phyloP scores from a whole-genome alignment of 2,113 vertebrate genomes.

The Anolis carolinensis region DNA sequence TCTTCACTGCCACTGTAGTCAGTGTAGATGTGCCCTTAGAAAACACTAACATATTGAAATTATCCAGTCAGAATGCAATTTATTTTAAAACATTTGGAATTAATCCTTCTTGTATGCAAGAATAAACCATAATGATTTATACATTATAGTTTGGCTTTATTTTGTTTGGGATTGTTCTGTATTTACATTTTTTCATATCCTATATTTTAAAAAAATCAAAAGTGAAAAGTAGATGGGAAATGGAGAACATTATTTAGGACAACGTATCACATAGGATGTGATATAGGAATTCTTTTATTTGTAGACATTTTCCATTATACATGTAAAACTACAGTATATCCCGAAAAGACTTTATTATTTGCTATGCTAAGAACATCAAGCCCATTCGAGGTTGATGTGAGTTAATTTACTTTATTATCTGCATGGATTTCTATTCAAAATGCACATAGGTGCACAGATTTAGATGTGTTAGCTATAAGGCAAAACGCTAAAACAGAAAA shows the following conservation, averaged over 20 bases:
- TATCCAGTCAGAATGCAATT: no score
- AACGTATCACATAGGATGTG: not conserved
- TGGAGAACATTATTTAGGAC: not conserved
- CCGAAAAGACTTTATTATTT: not conserved
- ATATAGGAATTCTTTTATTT: not conserved
- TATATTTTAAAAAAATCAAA: not conserved
- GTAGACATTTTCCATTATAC: no score
- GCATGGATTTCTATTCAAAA: not conserved
- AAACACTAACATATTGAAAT: no score
- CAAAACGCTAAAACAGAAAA: not conserved
- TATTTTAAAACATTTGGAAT: no score
- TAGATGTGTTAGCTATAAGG: not conserved
- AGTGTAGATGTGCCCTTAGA: no score
- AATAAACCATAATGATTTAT: no score
- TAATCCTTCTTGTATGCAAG: no score
- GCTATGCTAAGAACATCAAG: not conserved
- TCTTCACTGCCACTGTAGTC: no score
- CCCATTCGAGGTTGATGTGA: not conserved
- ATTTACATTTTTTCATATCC: no score
- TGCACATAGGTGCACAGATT: not conserved
- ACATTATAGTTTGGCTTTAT: no score
- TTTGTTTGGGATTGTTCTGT: no score
- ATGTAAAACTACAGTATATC: not conserved
- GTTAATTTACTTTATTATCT: not conserved
- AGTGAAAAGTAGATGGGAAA: not conserved